phyloP scores from a whole-genome alignment of 1,140 invertebrate genomes.

The Mercenaria mercenaria region DNA sequence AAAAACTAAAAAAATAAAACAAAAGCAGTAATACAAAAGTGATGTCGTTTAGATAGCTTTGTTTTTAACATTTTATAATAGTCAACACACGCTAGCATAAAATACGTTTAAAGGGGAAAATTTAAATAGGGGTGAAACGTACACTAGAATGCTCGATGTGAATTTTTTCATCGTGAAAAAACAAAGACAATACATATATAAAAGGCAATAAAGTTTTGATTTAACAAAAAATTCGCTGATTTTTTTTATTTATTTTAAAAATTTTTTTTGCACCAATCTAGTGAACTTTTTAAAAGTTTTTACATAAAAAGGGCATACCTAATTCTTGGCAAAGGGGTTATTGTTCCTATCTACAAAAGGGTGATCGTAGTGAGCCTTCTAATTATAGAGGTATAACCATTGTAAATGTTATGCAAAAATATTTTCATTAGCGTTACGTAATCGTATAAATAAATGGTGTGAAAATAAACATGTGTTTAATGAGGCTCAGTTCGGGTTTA shows the following conservation, averaged over 20 bases:
- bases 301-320: not conserved
- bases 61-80: constrained; percentile 10
- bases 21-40: not conserved
- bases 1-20: not conserved
- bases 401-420: constrained; percentile 13
- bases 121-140: not conserved
- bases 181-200: not conserved
- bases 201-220: not conserved
- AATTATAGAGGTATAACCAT: not conserved
- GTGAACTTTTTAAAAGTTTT: not conserved
- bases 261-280: constrained; percentile 19
- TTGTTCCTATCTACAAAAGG: not conserved
- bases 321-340: constrained; percentile 19
- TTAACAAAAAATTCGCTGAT: not conserved
- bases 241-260: constrained; percentile 23
- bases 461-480: constrained; percentile 27
- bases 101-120: not conserved
- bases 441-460: constrained; percentile 30
- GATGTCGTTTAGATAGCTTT: not conserved
- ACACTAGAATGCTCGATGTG: not conserved
- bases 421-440: constrained; percentile 10
- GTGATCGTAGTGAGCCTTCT: not conserved
- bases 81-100: not conserved
- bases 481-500: constrained; percentile 12
- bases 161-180: not conserved